Conservation (phyloP, 2,113 vertebrate genomes). For the Ariopsis seemanni region DNA sequence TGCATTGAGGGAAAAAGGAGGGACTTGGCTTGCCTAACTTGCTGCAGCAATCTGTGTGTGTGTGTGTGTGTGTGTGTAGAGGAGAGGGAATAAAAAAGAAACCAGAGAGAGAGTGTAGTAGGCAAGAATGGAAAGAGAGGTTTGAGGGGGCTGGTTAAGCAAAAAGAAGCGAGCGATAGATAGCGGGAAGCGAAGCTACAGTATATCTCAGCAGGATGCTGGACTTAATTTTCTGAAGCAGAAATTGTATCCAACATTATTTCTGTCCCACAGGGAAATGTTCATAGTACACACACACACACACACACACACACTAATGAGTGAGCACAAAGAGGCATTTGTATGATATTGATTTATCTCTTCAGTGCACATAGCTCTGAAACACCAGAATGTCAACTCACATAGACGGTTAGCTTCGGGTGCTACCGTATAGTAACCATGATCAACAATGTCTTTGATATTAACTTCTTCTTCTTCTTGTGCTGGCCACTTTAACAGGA, state of each 20-base stretch:
- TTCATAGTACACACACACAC: constrained; percentile 24
- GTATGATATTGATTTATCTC: neutral
- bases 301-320: neutral
- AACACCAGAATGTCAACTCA: neutral
- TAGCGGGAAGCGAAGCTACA: neutral
- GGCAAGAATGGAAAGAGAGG: constrained; percentile 9
- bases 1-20: constrained; percentile 19
- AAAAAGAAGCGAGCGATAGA: neutral
- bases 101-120: constrained; percentile 8
- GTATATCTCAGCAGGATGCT: constrained; percentile 52
- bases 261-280: constrained; percentile 42
- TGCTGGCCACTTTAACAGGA: no score
- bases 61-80: constrained; percentile 11
- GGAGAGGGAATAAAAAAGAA: constrained; percentile 16
- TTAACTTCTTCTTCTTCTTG: no score
- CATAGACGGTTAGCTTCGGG: neutral
- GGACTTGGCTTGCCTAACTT: constrained; percentile 37
- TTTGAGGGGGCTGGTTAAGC: neutral
- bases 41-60: constrained; percentile 44
- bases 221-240: constrained; percentile 63
- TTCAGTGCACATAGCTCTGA: neutral
- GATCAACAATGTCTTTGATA: neutral
- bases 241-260: constrained; percentile 58
- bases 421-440: neutral
- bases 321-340: neutral